These are phyloP conservation scores for Myodes glareolus DNA, from an alignment of 2,113 vertebrate genomes.

Conservation along the genomic window DNA sequence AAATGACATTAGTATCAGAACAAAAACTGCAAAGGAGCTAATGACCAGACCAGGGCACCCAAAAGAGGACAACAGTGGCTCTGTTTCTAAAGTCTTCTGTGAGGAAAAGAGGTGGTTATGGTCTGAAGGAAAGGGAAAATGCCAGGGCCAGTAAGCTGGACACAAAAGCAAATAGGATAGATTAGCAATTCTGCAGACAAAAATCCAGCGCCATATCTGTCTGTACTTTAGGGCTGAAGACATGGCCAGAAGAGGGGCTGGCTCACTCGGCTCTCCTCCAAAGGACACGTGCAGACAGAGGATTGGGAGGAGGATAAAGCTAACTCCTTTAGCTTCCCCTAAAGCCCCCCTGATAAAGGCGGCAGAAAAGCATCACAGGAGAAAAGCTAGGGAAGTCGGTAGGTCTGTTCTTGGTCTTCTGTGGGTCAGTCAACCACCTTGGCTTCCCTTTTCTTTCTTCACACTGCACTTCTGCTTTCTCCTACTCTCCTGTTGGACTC, in stretches of 20 bases:
- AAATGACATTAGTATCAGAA: neutral
- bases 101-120: neutral
- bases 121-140: neutral
- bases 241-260: neutral
- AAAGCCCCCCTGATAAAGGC: neutral
- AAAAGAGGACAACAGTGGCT: neutral
- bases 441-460: neutral
- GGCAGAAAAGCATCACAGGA: neutral
- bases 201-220: neutral
- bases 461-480: neutral
- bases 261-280: neutral
- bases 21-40: neutral
- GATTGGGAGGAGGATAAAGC: neutral
- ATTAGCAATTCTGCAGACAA: neutral
- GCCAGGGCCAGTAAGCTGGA: neutral
- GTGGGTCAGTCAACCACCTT: neutral
- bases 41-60: neutral
- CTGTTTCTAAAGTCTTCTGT: neutral
- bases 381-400: neutral
- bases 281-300: neutral
- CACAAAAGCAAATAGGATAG: neutral
- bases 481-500: neutral
- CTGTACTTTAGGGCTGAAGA: slow-evolving; percentile 4
- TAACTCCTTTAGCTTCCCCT: neutral
- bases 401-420: neutral